Base-by-base conservation (phyloP, 2,113 vertebrate genomes). In the Lophochroa leadbeateri region DNA sequence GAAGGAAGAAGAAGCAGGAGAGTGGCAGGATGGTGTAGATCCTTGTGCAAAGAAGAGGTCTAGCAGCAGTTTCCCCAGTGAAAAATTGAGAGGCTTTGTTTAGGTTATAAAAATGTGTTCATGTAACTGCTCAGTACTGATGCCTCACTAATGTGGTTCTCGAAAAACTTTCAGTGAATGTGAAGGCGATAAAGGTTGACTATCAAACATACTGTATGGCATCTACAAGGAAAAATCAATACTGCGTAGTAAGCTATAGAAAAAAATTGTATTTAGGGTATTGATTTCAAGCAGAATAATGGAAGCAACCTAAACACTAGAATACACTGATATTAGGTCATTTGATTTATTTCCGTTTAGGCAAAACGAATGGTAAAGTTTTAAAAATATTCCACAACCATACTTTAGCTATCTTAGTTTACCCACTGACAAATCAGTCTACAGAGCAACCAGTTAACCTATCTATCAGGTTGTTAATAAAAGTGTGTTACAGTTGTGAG, bases 41-140 rank as follows among this genome's bases (percentile, higher is more conserved):
- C n/a, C n/a, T n/a, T n/a, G n/a, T n/a, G n/a, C n/a, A n/a, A n/a
- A n/a, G n/a, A n/a, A n/a, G n/a, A n/a, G n/a, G n/a, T n/a, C n/a
- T n/a, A n/a, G n/a, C n/a, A n/a, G n/a, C n/a, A n/a, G n/a, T n/a
- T n/a, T n/a, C n/a, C n/a, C 79, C 74, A 68, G 49, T 91, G 90
- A 95, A 88, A 95, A 96, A 96, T 70, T 24, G 39, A 94, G 95
- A 97, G 41, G 68, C 43, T 94, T 95, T 76, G 55, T 97, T 97
- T 95, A 96, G 60, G 61, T 96, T 94, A 95, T 91, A 95, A 97
- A 80, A 96, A 90, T 93, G 43, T 85, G 82, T 97, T 97, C 76
- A 49, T 90, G 78, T 91, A 86, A 83, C 63, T 96, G 58, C 95
- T 97, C 91, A 94, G n/a, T 96, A 94, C 50, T 96, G 71, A 89